Evolutionary conservation across 2,113 vertebrate species (phyloP), one percentile per base, ranked within the genome.

Genomic region (Eubucco bourcierii): DNA sequence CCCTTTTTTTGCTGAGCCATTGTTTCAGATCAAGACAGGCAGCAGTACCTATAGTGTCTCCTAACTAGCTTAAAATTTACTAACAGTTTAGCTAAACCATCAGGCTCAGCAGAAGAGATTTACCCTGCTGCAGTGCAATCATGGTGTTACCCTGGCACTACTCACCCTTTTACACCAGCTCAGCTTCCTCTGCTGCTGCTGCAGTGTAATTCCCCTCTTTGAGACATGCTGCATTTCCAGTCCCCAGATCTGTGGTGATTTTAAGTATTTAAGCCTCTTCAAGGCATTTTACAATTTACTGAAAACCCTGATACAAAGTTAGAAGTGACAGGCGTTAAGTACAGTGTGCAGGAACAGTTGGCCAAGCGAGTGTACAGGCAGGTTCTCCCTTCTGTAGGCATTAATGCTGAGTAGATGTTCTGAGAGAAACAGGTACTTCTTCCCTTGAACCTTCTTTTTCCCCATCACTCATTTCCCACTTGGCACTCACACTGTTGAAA

Each of bases 401-500:
- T 84, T 66, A 74, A 60, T 7, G 25, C 77, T 52, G n/a, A 71
- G 55, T 7, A 64, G 37, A 70, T 70, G 46, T 73, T 90, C 71
- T 4, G 25, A 90, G 34, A 89, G 72, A 85, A 93, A 71, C 15
- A 91, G 65, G 87, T 90, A 68, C 12, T 88, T 77, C 81, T 87
- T 89, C 75, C 60, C 44, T 91, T 84, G 47, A 56, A 90, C 73
- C 58, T 72, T 68, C 27, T 84, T 52, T 94, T 75, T 94, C 93
- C 89, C 94, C 1, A 0, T 93, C 94, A 94, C 75, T 94, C 81
- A 94, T 80, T 94, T 94, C 87, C 87, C 34, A 72, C 33, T 85
- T 94, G 81, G 89, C 84, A 80, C 37, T 55, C 63, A 66, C 55
- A 77, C 75, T 67, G 64, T 74, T 52, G 75, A 93, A 89, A 94